Evolutionary conservation across 2,113 vertebrate species (phyloP).

Genomic region (Notechis scutatus): DNA sequence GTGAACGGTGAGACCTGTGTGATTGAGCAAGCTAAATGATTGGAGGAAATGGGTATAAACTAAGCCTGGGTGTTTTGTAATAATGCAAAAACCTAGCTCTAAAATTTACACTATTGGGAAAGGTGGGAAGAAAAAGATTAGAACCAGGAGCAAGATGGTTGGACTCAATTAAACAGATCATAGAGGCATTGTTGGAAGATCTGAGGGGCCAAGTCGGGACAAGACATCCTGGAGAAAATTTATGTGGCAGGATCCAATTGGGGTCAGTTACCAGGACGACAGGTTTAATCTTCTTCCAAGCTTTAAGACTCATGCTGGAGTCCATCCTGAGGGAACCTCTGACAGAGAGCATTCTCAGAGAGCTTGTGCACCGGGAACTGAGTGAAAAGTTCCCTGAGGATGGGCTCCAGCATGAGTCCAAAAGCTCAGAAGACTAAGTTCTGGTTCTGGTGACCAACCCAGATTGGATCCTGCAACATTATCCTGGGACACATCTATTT

Average conservation of each 20-base stretch:
- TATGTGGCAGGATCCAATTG: background rate
- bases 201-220: background rate
- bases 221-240: background rate
- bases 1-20: background rate
- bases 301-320: background rate
- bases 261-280: background rate
- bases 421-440: no score
- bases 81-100: background rate
- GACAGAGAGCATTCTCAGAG: background rate
- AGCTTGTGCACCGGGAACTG: background rate
- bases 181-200: background rate
- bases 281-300: background rate
- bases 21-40: background rate
- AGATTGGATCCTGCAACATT: no score
- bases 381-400: no score
- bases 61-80: background rate
- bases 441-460: no score
- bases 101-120: background rate
- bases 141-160: background rate
- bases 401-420: no score
- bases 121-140: background rate
- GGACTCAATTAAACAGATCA: background rate
- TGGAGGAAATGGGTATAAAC: background rate
- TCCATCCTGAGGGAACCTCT: background rate
- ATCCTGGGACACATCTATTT: no score